phyloP scores from a whole-genome alignment of 2,888 invertebrate genomes.

The Spatulosminthurus flaviceps region DNA sequence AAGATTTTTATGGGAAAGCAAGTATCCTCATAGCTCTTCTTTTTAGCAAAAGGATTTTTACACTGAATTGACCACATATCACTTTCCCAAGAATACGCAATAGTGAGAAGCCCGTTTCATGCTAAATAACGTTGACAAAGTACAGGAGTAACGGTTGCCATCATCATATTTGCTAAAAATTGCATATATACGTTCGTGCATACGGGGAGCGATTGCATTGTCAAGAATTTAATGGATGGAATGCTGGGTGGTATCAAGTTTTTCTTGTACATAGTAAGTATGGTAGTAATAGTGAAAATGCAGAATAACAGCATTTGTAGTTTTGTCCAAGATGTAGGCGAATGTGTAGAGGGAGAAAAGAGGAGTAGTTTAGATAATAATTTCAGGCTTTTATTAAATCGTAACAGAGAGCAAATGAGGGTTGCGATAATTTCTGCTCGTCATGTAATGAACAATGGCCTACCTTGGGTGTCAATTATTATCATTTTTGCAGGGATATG shows the following conservation, averaged over 20 bases:
- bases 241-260: no score
- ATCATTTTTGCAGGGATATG: slow-evolving; percentile 7
- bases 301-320: no score
- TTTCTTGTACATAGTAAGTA: no score
- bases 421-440: slow-evolving; percentile 30
- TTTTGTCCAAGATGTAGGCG: no score
- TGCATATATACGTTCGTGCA: no score
- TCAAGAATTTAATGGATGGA: no score
- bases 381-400: background rate
- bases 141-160: slow-evolving; percentile 18
- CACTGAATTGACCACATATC: slow-evolving; percentile 6
- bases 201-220: no score
- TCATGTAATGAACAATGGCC: slow-evolving; percentile 21
- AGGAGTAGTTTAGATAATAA: no score
- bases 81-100: background rate
- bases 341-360: no score
- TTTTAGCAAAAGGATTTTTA: background rate
- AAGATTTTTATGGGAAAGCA: slow-evolving; percentile 12
- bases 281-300: no score
- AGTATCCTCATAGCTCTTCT: slow-evolving; percentile 3
- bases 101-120: background rate
- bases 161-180: background rate
- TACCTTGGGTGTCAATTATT: slow-evolving; percentile 44
- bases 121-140: slow-evolving; percentile 11
- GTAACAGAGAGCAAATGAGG: slow-evolving; percentile 4